Percentiles rank a stretch among this genome's conserved stretches.
Evolutionary conservation across 1,140 invertebrate species (phyloP).

Genomic region (Monochamus saltuarius): DNA sequence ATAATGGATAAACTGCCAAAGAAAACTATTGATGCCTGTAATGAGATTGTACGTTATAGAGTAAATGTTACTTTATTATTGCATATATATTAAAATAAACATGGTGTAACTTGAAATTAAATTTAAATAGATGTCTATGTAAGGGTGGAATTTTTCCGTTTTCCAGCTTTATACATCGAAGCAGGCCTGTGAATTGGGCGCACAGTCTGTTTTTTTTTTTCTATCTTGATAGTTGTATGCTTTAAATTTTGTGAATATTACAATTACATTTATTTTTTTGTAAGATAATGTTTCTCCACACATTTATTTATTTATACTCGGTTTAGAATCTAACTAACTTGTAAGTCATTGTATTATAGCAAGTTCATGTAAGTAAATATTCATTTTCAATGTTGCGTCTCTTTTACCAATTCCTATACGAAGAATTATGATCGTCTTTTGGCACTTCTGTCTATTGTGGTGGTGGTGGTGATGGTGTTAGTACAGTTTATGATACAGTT

Average conservation of each 20-base stretch:
- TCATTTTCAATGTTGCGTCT: neutral
- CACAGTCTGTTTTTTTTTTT: neutral
- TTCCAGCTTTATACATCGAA: slow-evolving; percentile 25
- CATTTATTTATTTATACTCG: no score
- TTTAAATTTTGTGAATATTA: slow-evolving; percentile 14
- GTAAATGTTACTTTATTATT: slow-evolving; percentile 15
- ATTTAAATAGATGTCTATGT: slow-evolving; percentile 26
- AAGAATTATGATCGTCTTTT: neutral
- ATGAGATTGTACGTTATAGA: slow-evolving; percentile 18
- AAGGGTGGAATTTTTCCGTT: slow-evolving; percentile 9
- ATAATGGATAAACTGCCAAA: slow-evolving; percentile 9
- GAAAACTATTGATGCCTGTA: slow-evolving; percentile 17
- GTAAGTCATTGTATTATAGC: slow-evolving; percentile 3
- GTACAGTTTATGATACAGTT: no score
- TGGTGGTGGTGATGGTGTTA: no score
- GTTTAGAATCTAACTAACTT: slow-evolving; percentile 2
- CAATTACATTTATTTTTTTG: neutral
- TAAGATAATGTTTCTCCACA: slow-evolving; percentile 2
- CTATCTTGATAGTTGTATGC: neutral
- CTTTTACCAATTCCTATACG: neutral
- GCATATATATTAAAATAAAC: no score
- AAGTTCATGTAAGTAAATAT: slow-evolving; percentile 12
- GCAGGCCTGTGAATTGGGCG: slow-evolving; percentile 18
- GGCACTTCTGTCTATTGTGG: no score
- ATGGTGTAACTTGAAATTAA: slow-evolving; percentile 16